Percentiles rank a stretch among this genome's conserved stretches.
Conservation (phyloP, 2,888 invertebrate genomes). For the Drosophila melanosoma region DNA sequence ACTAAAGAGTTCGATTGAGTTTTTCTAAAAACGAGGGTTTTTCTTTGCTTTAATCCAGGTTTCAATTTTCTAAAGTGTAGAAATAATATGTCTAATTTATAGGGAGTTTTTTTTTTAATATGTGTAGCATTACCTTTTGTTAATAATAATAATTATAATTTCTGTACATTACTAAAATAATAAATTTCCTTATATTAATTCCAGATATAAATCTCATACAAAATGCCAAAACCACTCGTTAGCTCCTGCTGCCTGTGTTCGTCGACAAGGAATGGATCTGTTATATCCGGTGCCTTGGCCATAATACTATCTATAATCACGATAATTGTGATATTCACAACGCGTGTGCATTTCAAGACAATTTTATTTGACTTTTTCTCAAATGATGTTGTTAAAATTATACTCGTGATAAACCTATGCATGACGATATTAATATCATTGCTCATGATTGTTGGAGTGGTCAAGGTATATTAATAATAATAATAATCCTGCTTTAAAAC, state of each 20-base stretch:
- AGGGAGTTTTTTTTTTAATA: neutral
- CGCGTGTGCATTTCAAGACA: constrained; percentile 90
- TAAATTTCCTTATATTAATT: constrained; percentile 5
- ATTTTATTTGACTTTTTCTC: constrained; percentile 91
- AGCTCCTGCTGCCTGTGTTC: constrained; percentile 90
- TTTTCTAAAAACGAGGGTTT: neutral
- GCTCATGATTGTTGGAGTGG: constrained; percentile 90
- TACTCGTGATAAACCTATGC: constrained; percentile 91
- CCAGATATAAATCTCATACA: constrained; percentile 34
- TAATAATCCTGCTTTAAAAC: neutral
- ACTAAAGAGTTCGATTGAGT: neutral
- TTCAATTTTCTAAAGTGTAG: neutral
- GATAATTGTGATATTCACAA: constrained; percentile 89
- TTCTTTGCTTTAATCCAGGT: neutral
- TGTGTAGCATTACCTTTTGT: no score
- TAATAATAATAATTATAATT: no score
- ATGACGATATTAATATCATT: constrained; percentile 93
- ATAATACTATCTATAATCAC: constrained; percentile 91
- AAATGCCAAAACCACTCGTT: constrained; percentile 86
- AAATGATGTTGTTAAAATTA: constrained; percentile 90
- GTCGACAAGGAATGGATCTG: constrained; percentile 90
- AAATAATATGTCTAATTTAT: neutral
- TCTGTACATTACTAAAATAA: no score
- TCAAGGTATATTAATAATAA: constrained; percentile 88
- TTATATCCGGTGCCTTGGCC: constrained; percentile 90